These are phyloP conservation scores for Alectura lathami DNA, from an alignment of 2,113 vertebrate genomes.

Conservation along the genomic window DNA sequence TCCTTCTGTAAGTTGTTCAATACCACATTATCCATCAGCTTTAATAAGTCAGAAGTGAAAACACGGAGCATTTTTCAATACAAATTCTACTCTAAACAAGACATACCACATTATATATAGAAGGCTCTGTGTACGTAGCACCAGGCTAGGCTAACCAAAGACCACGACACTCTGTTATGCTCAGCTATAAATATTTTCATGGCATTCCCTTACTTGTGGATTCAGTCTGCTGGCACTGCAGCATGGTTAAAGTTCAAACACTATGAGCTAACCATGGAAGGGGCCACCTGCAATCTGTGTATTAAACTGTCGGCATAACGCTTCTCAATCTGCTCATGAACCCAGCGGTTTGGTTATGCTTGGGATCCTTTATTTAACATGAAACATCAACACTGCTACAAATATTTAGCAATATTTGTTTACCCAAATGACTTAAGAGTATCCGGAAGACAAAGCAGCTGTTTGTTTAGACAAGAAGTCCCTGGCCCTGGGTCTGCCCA, in stretches of 20 bases:
- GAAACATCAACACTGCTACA: not conserved
- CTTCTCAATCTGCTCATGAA: not conserved
- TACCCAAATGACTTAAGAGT: not conserved
- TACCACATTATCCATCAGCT: not conserved
- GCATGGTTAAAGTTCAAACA: not conserved
- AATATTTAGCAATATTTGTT: not conserved
- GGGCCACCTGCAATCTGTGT: not conserved
- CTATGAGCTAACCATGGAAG: not conserved
- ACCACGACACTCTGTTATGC: not conserved
- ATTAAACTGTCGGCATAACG: not conserved
- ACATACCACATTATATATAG: rapidly evolving
- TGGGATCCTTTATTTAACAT: not conserved
- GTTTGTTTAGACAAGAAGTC: not conserved
- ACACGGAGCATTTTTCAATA: not conserved
- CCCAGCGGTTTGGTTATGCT: not conserved
- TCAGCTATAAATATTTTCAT: not conserved
- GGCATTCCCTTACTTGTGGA: not conserved
- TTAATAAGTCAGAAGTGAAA: not conserved
- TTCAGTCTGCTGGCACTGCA: not conserved
- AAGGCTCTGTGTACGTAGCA: not conserved
- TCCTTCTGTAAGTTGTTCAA: not conserved
- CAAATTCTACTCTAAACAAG: not conserved
- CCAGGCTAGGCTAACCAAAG: not conserved
- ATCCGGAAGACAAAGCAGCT: not conserved
- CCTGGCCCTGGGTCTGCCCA: not conserved